Evolutionary conservation across 1,140 invertebrate species (phyloP).

Genomic region (Dreissena rostriformis): DNA sequence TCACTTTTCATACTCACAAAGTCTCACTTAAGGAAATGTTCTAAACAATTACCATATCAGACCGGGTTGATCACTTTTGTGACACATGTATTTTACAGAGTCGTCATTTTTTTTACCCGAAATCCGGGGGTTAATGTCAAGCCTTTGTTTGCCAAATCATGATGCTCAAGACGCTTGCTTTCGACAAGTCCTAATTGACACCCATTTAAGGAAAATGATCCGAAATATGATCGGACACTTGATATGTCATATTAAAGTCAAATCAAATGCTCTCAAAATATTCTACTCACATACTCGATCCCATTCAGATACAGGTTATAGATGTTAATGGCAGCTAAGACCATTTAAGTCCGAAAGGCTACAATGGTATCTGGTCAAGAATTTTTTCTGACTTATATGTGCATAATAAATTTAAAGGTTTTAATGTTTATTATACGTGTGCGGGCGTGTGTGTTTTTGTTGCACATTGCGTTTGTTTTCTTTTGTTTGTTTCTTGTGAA

Average conservation of each 20-base stretch:
- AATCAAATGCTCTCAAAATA: slow-evolving; percentile 55
- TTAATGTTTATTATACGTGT: too few species aligned
- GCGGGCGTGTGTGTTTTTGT: too few species aligned
- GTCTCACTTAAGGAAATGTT: slow-evolving; percentile 1
- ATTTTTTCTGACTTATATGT: too few species aligned
- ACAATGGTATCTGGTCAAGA: too few species aligned
- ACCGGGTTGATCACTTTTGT: slow-evolving; percentile 15
- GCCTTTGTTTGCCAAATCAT: slow-evolving; percentile 21
- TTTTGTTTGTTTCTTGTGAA: too few species aligned
- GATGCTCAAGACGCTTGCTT: slow-evolving; percentile 17
- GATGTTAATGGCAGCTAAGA: too few species aligned
- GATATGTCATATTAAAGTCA: slow-evolving; percentile 54
- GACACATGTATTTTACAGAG: slow-evolving; percentile 27
- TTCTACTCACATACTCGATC: not conserved
- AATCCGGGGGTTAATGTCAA: slow-evolving; percentile 8
- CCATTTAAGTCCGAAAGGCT: too few species aligned
- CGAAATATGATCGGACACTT: slow-evolving; percentile 50
- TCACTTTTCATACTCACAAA: too few species aligned
- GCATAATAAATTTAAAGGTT: too few species aligned
- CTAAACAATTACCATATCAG: slow-evolving; percentile 9
- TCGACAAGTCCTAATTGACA: slow-evolving; percentile 31
- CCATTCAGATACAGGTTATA: too few species aligned
- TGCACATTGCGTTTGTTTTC: too few species aligned
- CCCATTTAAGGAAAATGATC: slow-evolving; percentile 21
- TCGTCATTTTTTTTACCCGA: slow-evolving; percentile 28